Evolutionary conservation across 2,113 vertebrate species (phyloP).

Genomic region (Dipodomys spectabilis): DNA sequence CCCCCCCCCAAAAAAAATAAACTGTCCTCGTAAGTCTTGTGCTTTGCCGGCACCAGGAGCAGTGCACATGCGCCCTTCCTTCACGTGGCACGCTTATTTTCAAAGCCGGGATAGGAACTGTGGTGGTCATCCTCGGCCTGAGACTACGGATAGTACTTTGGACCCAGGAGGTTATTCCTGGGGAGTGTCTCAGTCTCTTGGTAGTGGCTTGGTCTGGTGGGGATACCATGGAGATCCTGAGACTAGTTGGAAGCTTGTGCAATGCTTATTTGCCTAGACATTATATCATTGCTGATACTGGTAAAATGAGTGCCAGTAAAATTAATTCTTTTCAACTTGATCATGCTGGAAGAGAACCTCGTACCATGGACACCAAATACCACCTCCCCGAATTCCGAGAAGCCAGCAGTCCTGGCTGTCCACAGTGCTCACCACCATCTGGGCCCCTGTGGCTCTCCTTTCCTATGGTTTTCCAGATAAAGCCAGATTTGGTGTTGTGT

Average conservation of each 20-base stretch:
- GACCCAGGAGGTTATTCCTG: slow-evolving; percentile 18
- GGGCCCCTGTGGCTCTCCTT: not conserved
- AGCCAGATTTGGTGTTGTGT: slow-evolving; percentile 89
- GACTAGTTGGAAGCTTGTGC: slow-evolving; percentile 91
- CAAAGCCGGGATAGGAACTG: not conserved
- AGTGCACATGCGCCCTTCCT: not conserved
- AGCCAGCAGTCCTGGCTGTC: not conserved
- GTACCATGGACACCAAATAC: slow-evolving; percentile 75
- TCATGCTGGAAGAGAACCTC: slow-evolving; percentile 74
- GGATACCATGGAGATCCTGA: slow-evolving; percentile 95
- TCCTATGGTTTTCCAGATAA: no score
- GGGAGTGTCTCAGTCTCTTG: slow-evolving; percentile 86
- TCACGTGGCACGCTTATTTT: slow-evolving; percentile 13
- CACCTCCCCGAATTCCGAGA: slow-evolving; percentile 72
- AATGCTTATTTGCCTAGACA: slow-evolving; percentile 90
- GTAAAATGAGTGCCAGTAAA: slow-evolving; percentile 94
- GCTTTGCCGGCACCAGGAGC: not conserved
- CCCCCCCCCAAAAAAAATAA: no score
- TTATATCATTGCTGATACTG: slow-evolving; percentile 94
- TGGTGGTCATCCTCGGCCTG: slow-evolving; percentile 21
- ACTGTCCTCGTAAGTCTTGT: slow-evolving; percentile 12
- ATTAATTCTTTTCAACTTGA: slow-evolving; percentile 90
- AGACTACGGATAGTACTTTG: slow-evolving; percentile 80
- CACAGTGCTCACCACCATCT: no score
- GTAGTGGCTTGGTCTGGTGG: slow-evolving; percentile 96